A percentile compares a stretch with the other conserved stretches of the same genome.
Evolutionary conservation across 2,797 vertebrate species (phyloP).

Genomic region (Tapirus indicus): DNA sequence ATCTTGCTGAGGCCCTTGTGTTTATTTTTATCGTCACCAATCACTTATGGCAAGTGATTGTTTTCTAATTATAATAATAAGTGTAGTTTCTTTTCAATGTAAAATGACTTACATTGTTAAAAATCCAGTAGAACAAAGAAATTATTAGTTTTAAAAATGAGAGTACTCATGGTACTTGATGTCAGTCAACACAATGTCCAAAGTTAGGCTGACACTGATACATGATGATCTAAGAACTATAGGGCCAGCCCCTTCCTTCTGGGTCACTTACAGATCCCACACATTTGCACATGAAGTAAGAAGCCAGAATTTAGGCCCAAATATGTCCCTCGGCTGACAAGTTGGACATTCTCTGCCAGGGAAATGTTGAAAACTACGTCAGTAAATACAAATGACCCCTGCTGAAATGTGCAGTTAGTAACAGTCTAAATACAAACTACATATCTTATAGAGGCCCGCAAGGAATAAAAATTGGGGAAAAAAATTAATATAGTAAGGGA

Average conservation of each 20-base stretch:
- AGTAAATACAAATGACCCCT: not conserved
- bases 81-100: not conserved
- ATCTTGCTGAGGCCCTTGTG: not conserved
- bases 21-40: not conserved
- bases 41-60: not conserved
- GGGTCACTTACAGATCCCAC: not conserved
- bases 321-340: not conserved
- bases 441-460: not conserved
- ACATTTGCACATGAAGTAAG: not conserved
- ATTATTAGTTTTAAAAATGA: not conserved
- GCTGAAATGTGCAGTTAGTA: not conserved
- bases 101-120: not conserved
- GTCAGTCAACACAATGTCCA: not conserved
- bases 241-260: not conserved
- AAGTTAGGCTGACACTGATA: not conserved
- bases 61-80: slow-evolving; percentile 4
- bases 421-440: not conserved
- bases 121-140: not conserved
- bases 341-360: not conserved
- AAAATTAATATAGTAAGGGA: not conserved
- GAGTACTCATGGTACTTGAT: not conserved
- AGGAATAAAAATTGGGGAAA: not conserved
- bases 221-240: accelerated
- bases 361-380: not conserved
- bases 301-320: not conserved